Percentiles rank a stretch among this genome's conserved stretches.
Evolutionary conservation across 2,113 vertebrate species (phyloP).

Genomic region (Cynopterus brachyotis): DNA sequence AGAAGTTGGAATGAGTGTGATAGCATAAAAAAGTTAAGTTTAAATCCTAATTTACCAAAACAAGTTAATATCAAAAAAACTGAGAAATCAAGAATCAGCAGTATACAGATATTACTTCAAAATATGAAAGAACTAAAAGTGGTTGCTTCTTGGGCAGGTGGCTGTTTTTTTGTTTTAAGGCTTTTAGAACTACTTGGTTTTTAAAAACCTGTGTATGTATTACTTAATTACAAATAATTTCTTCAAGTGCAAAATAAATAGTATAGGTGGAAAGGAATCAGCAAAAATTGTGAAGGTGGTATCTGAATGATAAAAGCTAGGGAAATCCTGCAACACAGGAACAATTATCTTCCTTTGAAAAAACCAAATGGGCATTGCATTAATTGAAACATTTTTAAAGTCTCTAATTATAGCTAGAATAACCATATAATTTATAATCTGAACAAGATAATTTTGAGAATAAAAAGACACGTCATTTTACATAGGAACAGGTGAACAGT

Average conservation of each 20-base stretch:
- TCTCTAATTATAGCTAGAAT: neutral
- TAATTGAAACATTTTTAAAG: neutral
- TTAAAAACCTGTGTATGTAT: neutral
- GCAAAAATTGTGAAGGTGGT: neutral
- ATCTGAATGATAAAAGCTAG: neutral
- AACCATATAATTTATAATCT: neutral
- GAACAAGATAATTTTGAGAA: neutral
- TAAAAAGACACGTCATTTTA: neutral
- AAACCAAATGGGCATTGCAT: neutral
- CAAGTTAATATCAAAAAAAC: neutral
- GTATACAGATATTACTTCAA: neutral
- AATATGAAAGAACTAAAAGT: constrained; percentile 24
- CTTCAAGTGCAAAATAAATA: neutral
- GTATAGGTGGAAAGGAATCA: neutral
- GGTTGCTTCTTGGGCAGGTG: neutral
- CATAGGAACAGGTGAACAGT: neutral
- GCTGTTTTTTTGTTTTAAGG: neutral
- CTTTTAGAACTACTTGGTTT: neutral
- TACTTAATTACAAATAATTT: neutral
- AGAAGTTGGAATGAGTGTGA: neutral
- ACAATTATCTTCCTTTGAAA: neutral
- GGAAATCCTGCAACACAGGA: neutral
- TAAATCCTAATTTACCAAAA: neutral
- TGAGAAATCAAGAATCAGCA: constrained; percentile 27
- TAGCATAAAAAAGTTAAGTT: neutral